phyloP scores from a whole-genome alignment of 2,888 invertebrate species.

The Troglohyphantes excavatus region DNA sequence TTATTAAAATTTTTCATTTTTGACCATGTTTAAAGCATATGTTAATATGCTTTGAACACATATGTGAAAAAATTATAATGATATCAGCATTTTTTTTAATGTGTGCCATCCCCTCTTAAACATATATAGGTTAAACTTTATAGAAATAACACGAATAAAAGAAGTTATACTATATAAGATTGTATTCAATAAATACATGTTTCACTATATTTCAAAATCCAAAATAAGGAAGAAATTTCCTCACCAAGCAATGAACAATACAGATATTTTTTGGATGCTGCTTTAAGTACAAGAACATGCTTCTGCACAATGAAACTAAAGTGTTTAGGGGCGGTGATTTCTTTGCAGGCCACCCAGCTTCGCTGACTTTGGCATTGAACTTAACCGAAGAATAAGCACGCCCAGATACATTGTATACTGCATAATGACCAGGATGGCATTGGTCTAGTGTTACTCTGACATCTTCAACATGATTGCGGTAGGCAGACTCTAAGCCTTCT shows the following conservation, averaged over 20 bases:
- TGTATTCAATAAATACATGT: too few species aligned
- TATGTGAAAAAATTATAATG: too few species aligned
- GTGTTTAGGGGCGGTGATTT: conserved; percentile 90
- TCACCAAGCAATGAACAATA: conserved; percentile 91
- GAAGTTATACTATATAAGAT: too few species aligned
- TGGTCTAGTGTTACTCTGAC: conserved; percentile 90
- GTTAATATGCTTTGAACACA: too few species aligned
- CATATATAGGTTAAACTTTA: too few species aligned
- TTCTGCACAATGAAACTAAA: conserved; percentile 91
- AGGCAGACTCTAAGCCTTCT: conserved; percentile 95
- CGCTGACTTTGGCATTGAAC: conserved; percentile 84
- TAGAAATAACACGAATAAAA: too few species aligned
- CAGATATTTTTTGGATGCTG: conserved; percentile 91
- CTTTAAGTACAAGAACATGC: conserved; percentile 92
- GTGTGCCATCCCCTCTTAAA: too few species aligned
- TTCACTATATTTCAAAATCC: too few species aligned
- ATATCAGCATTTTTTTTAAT: too few species aligned
- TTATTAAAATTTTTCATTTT: too few species aligned
- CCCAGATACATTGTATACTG: conserved; percentile 91
- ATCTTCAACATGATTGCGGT: conserved; percentile 96
- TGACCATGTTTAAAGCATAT: too few species aligned
- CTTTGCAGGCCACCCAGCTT: conserved; percentile 84
- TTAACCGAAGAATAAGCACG: conserved; percentile 84
- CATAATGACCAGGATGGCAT: conserved; percentile 88
- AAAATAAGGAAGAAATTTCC: conserved; percentile 81